Evolutionary conservation across 1,140 invertebrate species (phyloP).

Genomic region (Phymorhynchus buccinoides): DNA sequence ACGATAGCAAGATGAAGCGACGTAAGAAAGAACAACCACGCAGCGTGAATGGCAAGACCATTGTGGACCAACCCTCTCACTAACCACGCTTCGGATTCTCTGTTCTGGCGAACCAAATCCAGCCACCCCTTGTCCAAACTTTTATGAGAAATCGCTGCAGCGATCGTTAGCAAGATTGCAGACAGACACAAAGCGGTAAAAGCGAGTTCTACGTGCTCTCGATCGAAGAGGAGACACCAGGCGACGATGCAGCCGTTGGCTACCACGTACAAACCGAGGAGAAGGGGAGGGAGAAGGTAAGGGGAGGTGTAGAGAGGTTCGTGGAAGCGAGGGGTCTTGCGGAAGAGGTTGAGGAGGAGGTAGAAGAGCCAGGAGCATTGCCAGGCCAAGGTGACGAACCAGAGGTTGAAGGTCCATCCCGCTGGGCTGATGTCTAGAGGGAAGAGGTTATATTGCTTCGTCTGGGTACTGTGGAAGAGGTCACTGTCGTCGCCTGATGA

Average conservation of each 20-base stretch:
- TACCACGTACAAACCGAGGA: constrained; percentile 54
- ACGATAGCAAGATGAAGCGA: constrained; percentile 62
- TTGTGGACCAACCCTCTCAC: constrained; percentile 68
- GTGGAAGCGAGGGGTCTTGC: constrained; percentile 43
- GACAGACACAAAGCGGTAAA: not conserved
- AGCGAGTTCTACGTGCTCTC: not conserved
- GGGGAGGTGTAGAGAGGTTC: constrained; percentile 55
- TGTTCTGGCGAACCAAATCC: constrained; percentile 42
- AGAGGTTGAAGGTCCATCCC: constrained; percentile 67
- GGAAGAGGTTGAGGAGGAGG: constrained; percentile 55
- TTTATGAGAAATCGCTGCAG: not conserved
- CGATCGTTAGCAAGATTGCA: not conserved
- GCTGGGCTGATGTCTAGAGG: constrained; percentile 58
- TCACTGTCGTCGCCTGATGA: constrained; percentile 25
- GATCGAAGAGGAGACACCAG: constrained; percentile 52
- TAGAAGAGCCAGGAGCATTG: constrained; percentile 63
- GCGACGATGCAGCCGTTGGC: constrained; percentile 58
- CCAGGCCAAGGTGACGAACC: constrained; percentile 68
- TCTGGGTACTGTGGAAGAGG: constrained; percentile 55
- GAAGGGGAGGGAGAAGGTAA: constrained; percentile 48
- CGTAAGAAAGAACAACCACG: constrained; percentile 67
- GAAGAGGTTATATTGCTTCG: constrained; percentile 56
- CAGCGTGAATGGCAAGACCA: constrained; percentile 65
- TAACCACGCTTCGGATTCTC: constrained; percentile 60
- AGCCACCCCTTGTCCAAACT: constrained; percentile 36